These are phyloP conservation scores for Tangara arthus DNA, from an alignment of 2,797 vertebrate species.

Conservation along the genomic window DNA sequence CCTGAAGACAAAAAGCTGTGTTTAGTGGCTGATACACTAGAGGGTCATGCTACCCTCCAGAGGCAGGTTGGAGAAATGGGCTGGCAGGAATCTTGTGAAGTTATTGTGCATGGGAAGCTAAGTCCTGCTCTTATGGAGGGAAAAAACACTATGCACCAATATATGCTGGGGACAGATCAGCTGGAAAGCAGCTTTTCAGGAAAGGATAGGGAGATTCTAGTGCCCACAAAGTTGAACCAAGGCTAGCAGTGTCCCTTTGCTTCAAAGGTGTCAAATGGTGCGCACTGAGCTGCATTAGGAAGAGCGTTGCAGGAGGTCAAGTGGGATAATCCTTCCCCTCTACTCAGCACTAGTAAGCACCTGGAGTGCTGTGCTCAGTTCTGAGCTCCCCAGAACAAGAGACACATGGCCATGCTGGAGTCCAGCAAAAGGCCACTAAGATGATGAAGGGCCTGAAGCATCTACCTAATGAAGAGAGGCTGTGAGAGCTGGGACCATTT, in stretches of 20 bases:
- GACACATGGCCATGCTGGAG: not conserved
- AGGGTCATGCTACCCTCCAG: rapidly evolving
- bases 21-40: not conserved
- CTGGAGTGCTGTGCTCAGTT: not conserved
- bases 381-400: not conserved
- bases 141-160: not conserved
- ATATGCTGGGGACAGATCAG: rapidly evolving
- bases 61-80: not conserved
- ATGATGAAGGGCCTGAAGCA: not conserved
- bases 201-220: not conserved
- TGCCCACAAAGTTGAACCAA: not conserved
- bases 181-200: not conserved
- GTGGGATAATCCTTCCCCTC: not conserved
- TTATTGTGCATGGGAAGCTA: not conserved
- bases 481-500: not conserved
- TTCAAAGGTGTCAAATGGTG: not conserved
- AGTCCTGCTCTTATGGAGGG: not conserved
- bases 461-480: not conserved
- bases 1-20: not conserved
- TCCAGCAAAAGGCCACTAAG: not conserved
- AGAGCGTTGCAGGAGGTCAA: not conserved
- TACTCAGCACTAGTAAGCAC: not conserved
- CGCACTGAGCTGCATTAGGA: not conserved
- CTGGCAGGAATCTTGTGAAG: not conserved
- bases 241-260: not conserved